Evolutionary conservation across 2,113 vertebrate species (phyloP), one percentile per base, ranked within the genome.

Genomic region (Tachysurus fulvidraco): DNA sequence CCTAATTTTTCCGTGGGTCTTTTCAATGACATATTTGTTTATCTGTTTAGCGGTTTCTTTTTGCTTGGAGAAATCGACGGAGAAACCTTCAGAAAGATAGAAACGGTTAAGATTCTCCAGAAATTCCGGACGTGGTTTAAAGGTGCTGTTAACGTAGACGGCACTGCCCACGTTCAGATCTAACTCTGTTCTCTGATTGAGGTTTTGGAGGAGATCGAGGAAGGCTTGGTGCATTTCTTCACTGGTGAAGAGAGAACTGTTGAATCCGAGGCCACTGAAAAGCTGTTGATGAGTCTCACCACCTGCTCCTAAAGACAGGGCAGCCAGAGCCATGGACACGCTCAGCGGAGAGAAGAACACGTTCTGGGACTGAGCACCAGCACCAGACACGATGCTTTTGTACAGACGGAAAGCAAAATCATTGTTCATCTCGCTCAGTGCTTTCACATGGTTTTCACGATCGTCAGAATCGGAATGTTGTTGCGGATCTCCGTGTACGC

Each of bases 281-380:
- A 95, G 92, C 91, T 96, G 94, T 23, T 50, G 76, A 85, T 95
- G 93, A 5, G 88, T 96, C 46, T 91, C 89, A 23, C 89, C 93
- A 11, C 82, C 91, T 2, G 96, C 94, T 80, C 93, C 94, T 44
- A 93, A 90, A 0, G 93, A 93, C 84, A 97, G 89, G 50, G 94
- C 93, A 55, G 93, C 93, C 91, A 97, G 94, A 69, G 93, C 92
- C 7, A 89, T 69, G 36, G 94, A 96, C 87, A 95, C 92, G 57
- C 95, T 95, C 13, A 88, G 52, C 2, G 96, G 95, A 57, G 96
- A 97, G 91, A 93, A 96, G 90, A 97, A 95, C 85, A 96, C 88
- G 28, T 97, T 97, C 85, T 92, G 91, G 74, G 90, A 88, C 64
- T 89, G 86, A 16, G 86, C 88, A 41, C 88, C 87, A 16, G 86